phyloP scores from a whole-genome alignment of 1,140 invertebrate species.

The Ceratina australensis region DNA sequence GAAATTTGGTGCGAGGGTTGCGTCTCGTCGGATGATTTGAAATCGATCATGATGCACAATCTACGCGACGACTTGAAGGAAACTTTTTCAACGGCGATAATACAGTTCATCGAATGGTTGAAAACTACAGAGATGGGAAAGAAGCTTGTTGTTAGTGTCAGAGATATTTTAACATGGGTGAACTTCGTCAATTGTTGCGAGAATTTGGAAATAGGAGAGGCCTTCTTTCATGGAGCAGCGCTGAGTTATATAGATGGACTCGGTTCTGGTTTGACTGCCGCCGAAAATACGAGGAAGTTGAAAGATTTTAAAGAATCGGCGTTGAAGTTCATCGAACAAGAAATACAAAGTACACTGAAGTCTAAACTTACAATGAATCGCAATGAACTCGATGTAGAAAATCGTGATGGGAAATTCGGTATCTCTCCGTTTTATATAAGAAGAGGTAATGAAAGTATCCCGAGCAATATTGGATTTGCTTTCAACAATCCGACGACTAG shows the following conservation, averaged over 20 bases:
- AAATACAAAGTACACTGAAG: conserved; percentile 70
- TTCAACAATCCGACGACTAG: conserved; percentile 92
- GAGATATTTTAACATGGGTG: conserved; percentile 96
- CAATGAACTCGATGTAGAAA: conserved; percentile 33
- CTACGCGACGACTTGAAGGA: conserved; percentile 79
- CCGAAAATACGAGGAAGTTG: conserved; percentile 80
- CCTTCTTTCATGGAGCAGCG: conserved; percentile 93
- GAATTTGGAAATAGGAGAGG: conserved; percentile 80
- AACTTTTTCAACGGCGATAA: conserved; percentile 85
- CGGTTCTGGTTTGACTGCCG: conserved; percentile 85
- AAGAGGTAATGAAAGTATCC: conserved; percentile 72
- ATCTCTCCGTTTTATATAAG: conserved; percentile 87
- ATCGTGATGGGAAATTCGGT: conserved; percentile 80
- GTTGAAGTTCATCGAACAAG: conserved; percentile 78
- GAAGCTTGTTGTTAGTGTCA: conserved; percentile 91
- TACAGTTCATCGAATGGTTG: conserved; percentile 92
- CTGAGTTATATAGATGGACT: conserved; percentile 95
- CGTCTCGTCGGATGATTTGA: conserved; percentile 85
- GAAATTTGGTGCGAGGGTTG: conserved; percentile 98
- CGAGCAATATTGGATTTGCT: conserved; percentile 77
- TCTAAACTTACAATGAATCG: conserved; percentile 36
- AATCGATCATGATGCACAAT: conserved; percentile 89
- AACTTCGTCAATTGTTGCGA: conserved; percentile 89
- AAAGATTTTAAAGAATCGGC: conserved; percentile 78
- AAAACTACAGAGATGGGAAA: conserved; percentile 86